Conservation (phyloP, 1,140 invertebrate species). For the Ericerus pela region DNA sequence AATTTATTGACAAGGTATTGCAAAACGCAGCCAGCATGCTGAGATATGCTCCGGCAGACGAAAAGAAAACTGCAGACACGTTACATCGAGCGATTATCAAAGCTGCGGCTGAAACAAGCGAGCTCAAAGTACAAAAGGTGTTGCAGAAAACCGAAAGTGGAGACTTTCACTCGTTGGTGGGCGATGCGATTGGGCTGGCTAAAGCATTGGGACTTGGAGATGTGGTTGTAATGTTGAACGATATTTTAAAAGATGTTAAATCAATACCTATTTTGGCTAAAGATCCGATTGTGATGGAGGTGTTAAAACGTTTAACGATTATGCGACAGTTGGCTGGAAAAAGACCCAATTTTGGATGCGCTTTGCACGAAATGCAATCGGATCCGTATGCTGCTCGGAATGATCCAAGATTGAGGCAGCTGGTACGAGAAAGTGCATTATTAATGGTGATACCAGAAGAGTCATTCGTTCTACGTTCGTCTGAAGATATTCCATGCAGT, state of each 20-base stretch:
- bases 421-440: constrained; percentile 52
- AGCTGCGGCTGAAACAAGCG: constrained; percentile 42
- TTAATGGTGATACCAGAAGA: constrained; percentile 47
- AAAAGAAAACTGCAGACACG: constrained; percentile 42
- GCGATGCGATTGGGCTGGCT: constrained; percentile 53
- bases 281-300: constrained; percentile 45
- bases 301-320: constrained; percentile 51
- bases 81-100: constrained; percentile 45
- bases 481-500: constrained; percentile 46
- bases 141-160: constrained; percentile 36
- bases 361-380: constrained; percentile 42
- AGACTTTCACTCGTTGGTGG: constrained; percentile 38
- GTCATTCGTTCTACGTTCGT: constrained; percentile 35
- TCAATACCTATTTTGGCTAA: constrained; percentile 39
- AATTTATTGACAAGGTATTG: constrained; percentile 25
- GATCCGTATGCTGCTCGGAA: constrained; percentile 47
- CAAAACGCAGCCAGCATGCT: constrained; percentile 26
- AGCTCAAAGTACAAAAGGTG: constrained; percentile 37
- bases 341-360: constrained; percentile 41
- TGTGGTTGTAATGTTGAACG: constrained; percentile 39
- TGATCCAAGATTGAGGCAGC: constrained; percentile 47
- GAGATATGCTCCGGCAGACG: no score
- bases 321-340: constrained; percentile 54
- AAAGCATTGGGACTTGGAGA: constrained; percentile 49
- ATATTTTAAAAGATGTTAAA: constrained; percentile 43